These are phyloP conservation scores for Ceratotherium simum DNA, from an alignment of 2,113 vertebrate genomes.

Conservation along the genomic window DNA sequence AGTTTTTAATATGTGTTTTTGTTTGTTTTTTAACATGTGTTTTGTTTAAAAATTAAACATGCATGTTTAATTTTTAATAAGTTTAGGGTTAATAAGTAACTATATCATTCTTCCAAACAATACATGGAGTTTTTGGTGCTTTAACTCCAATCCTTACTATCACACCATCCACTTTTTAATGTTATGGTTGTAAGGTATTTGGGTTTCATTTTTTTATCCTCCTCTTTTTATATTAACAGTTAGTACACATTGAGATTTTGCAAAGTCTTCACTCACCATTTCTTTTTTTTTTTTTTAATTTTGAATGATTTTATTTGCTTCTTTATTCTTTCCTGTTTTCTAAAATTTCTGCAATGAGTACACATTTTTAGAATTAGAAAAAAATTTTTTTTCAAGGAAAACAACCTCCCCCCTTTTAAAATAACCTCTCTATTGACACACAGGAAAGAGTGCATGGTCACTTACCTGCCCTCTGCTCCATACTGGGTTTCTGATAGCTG, in stretches of 20 bases:
- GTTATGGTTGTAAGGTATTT: not conserved
- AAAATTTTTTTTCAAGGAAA: not conserved
- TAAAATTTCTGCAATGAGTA: constrained; percentile 14
- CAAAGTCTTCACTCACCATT: not conserved
- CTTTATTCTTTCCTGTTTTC: constrained; percentile 41
- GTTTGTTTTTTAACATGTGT: not conserved
- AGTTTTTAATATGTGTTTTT: not conserved
- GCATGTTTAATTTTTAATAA: not conserved
- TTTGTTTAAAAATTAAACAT: not conserved
- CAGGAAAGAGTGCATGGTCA: not conserved
- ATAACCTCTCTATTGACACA: not conserved
- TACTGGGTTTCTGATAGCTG: not conserved
- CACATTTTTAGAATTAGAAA: constrained; percentile 19
- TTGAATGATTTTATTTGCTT: constrained; percentile 46
- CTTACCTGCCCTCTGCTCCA: not conserved
- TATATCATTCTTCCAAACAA: not conserved
- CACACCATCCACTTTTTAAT: not conserved
- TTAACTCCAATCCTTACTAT: not conserved
- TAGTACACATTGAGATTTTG: not conserved
- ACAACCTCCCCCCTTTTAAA: not conserved
- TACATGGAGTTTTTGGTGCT: not conserved
- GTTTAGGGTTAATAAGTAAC: not conserved
- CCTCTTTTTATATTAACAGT: not conserved
- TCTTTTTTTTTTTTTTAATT: not conserved
- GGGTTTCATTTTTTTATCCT: not conserved